These are phyloP conservation scores for Garra rufa DNA, from an alignment of 2,113 vertebrate species.

Conservation along the genomic window DNA sequence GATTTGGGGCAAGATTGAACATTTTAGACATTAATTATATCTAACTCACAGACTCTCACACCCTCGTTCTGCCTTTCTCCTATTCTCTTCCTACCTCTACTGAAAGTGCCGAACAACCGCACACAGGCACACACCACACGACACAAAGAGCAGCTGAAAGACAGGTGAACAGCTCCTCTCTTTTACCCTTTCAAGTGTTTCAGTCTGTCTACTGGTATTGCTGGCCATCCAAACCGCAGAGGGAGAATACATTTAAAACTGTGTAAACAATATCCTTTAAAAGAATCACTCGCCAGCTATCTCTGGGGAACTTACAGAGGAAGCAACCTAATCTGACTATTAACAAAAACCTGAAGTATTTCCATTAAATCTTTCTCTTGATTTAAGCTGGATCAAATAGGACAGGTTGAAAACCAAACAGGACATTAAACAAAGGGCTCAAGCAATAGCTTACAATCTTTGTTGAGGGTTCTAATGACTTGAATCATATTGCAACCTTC, in stretches of 20 bases:
- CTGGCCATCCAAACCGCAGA: constrained; percentile 13
- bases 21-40: background rate
- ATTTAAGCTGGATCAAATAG: background rate
- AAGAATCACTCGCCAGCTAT: background rate
- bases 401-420: background rate
- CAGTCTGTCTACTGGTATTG: background rate
- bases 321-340: background rate
- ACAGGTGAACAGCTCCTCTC: constrained; percentile 14
- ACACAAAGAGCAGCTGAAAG: constrained; percentile 30
- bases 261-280: constrained; percentile 10
- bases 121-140: background rate
- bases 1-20: background rate
- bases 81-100: background rate
- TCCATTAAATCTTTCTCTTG: background rate
- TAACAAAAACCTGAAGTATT: constrained; percentile 1
- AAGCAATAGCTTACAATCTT: background rate
- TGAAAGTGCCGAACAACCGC: background rate
- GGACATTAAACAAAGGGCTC: background rate
- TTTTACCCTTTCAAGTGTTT: constrained; percentile 22
- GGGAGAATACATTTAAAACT: background rate
- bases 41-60: background rate
- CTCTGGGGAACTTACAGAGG: background rate
- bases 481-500: background rate
- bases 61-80: background rate
- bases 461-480: background rate